These are phyloP conservation scores for Blastobasis lacticolella DNA, from an alignment of 2,888 invertebrate species.

Conservation along the genomic window DNA sequence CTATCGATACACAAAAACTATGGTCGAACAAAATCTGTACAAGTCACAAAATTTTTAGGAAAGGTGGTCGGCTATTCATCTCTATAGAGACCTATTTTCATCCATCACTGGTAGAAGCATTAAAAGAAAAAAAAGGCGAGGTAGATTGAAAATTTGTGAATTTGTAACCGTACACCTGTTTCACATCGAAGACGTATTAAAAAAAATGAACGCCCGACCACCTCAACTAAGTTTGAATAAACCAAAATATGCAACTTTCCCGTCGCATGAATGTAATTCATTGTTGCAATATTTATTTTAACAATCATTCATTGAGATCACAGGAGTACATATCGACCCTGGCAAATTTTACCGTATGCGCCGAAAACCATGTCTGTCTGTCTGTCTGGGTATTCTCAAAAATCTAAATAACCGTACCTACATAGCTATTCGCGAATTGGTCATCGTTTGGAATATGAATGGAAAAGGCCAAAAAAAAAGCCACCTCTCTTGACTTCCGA, in stretches of 20 bases:
- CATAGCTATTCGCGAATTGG: too few species aligned
- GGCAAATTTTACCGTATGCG: conserved; percentile 51
- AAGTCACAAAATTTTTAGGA: neutral
- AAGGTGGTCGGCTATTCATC: too few species aligned
- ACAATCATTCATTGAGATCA: conserved; percentile 72
- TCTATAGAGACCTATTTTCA: too few species aligned
- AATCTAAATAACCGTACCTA: too few species aligned
- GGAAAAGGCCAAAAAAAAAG: too few species aligned
- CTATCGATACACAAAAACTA: neutral
- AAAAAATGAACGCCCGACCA: too few species aligned
- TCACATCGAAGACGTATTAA: conserved; percentile 1
- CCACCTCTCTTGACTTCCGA: too few species aligned
- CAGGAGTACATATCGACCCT: conserved; percentile 60
- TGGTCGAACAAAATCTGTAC: neutral
- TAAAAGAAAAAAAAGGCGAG: too few species aligned
- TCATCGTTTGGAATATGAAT: too few species aligned
- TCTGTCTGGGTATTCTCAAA: conserved; percentile 3
- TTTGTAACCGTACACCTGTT: conserved; percentile 24
- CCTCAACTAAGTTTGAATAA: too few species aligned
- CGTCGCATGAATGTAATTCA: conserved; percentile 15
- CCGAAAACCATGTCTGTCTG: conserved; percentile 33
- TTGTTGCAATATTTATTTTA: conserved; percentile 13
- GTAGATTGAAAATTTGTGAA: conserved; percentile 30
- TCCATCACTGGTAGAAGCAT: too few species aligned
- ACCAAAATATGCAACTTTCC: too few species aligned